A percentile compares a stretch with the other conserved stretches of the same genome.
Evolutionary conservation across 2,888 invertebrate genomes (phyloP).

Genomic region (Metacarcinus magister): DNA sequence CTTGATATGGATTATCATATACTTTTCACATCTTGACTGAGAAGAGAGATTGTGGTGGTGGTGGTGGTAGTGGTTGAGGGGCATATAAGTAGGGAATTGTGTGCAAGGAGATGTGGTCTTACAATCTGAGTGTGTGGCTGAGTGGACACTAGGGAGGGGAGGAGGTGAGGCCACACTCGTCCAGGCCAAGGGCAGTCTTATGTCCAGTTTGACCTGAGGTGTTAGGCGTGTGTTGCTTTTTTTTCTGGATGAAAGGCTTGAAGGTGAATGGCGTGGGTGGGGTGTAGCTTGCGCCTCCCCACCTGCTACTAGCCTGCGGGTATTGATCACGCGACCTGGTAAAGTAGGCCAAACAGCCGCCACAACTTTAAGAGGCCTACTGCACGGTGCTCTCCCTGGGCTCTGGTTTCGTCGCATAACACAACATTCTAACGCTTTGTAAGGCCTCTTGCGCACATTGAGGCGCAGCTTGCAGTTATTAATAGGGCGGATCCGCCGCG

Average conservation of each 20-base stretch:
- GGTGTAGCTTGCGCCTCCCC: neutral
- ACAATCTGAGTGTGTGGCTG: neutral
- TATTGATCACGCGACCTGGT: conserved; percentile 30
- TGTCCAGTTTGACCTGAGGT: neutral
- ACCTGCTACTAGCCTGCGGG: neutral
- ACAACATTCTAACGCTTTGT: neutral
- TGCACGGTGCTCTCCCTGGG: neutral
- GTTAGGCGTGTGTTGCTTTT: neutral
- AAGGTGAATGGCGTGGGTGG: neutral
- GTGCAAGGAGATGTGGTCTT: neutral
- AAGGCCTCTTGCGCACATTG: neutral
- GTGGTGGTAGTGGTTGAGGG: neutral
- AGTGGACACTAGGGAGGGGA: neutral
- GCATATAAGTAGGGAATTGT: neutral
- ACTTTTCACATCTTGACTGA: neutral
- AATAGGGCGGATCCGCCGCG: neutral
- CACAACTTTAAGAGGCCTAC: neutral
- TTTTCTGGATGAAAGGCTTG: neutral
- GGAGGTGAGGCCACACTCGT: neutral
- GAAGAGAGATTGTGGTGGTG: neutral
- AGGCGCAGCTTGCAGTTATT: neutral
- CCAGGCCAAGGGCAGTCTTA: neutral
- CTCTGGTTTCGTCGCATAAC: neutral
- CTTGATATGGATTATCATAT: neutral
- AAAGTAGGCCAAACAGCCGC: conserved; percentile 41